Percentiles rank a stretch among this genome's conserved stretches.
Conservation (phyloP, 1,140 invertebrate genomes). For the Halesus radiatus region DNA sequence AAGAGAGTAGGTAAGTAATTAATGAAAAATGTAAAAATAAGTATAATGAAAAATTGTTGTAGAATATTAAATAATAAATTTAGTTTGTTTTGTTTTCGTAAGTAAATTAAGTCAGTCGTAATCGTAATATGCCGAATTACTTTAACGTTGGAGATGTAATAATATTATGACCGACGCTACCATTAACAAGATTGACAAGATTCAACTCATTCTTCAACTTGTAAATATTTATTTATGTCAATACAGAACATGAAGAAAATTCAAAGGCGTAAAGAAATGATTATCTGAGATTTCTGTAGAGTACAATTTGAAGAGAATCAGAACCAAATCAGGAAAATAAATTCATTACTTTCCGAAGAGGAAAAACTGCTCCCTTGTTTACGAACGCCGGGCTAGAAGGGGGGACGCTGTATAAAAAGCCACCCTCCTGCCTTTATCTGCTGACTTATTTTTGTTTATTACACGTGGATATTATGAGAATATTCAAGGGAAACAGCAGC, state of each 20-base stretch:
- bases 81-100: no score
- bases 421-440: constrained; percentile 6
- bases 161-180: no score
- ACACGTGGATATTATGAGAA: constrained; percentile 47
- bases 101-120: no score
- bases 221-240: neutral
- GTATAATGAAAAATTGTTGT: no score
- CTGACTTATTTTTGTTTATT: constrained; percentile 54
- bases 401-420: neutral
- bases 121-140: no score
- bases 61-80: no score
- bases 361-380: constrained; percentile 12
- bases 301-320: neutral
- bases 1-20: no score
- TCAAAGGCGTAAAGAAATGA: neutral
- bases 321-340: constrained; percentile 20
- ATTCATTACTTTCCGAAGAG: constrained; percentile 14
- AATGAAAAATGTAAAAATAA: no score
- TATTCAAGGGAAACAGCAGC: constrained; percentile 40
- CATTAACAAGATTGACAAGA: no score
- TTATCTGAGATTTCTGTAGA: neutral
- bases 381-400: neutral
- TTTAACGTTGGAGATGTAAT: no score
- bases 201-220: neutral
- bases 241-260: neutral